A percentile compares a stretch with the other conserved stretches of the same genome.
Evolutionary conservation across 2,113 vertebrate species (phyloP).

Genomic region (Saguinus midas): DNA sequence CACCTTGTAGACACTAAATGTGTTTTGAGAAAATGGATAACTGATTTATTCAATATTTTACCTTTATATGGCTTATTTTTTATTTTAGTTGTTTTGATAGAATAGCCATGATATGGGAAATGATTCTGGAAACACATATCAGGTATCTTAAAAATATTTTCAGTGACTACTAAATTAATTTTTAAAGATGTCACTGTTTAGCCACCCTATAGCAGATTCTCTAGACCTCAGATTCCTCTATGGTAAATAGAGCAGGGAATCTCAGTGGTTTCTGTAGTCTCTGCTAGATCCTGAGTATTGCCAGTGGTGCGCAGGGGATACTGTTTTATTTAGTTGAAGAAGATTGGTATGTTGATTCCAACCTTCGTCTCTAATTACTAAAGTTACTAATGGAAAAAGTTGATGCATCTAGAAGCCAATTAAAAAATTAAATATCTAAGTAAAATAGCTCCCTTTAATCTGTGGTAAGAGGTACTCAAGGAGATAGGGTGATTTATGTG

Average conservation of each 20-base stretch:
- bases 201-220: background rate
- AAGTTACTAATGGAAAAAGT: background rate
- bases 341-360: background rate
- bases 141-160: conserved; percentile 22
- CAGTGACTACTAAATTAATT: background rate
- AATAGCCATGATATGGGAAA: background rate
- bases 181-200: background rate
- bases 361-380: background rate
- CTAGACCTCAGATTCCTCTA: background rate
- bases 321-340: background rate
- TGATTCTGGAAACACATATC: conserved; percentile 7
- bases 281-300: background rate
- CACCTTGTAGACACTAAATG: background rate
- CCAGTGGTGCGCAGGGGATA: background rate
- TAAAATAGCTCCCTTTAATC: background rate
- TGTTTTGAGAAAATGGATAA: background rate
- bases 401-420: background rate
- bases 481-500: background rate
- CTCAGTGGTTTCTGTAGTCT: background rate
- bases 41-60: background rate
- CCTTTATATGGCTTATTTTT: background rate
- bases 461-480: background rate
- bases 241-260: background rate
- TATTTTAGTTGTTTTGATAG: background rate
- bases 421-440: background rate